Percentiles rank a stretch among this genome's conserved stretches.
These are phyloP conservation scores for Pseudococcus jackbeardsleyi DNA, from an alignment of 2,888 invertebrate species.

Conservation along the genomic window DNA sequence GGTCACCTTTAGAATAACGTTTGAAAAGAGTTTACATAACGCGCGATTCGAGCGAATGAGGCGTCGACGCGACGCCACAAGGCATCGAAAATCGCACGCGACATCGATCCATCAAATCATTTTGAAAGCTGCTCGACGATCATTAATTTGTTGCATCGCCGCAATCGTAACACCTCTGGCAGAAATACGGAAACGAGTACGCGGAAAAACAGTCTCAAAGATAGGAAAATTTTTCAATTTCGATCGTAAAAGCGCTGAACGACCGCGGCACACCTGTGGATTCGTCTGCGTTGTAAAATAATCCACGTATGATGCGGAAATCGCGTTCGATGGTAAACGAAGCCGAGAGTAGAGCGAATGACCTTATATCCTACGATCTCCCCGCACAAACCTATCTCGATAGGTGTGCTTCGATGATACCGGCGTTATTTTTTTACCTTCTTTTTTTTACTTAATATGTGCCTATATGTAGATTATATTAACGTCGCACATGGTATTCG, in stretches of 20 bases:
- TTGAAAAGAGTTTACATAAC: slow-evolving; percentile 10
- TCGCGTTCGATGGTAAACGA: not conserved
- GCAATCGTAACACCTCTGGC: not conserved
- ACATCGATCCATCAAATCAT: not conserved
- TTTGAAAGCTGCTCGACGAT: not conserved
- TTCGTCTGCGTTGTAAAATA: not conserved
- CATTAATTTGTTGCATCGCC: no score
- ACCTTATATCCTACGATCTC: slow-evolving; percentile 3
- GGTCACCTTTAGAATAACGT: not conserved
- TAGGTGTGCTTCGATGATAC: not conserved
- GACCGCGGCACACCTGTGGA: not conserved
- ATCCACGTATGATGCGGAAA: slow-evolving; percentile 4
- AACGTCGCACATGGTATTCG: not conserved
- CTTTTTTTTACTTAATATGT: not conserved
- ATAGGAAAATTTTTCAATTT: not conserved
- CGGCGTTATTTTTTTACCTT: not conserved
- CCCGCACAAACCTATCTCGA: not conserved
- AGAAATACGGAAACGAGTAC: not conserved
- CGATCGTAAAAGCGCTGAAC: not conserved
- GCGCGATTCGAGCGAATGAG: not conserved
- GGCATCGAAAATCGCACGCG: not conserved
- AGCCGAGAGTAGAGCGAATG: slow-evolving; percentile 17
- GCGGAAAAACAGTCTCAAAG: not conserved
- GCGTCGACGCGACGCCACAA: not conserved
- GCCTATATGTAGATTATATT: not conserved